Percentiles rank a stretch among this genome's conserved stretches.
Evolutionary conservation across 2,888 invertebrate species (phyloP).

Genomic region (Drosophila putrida): DNA sequence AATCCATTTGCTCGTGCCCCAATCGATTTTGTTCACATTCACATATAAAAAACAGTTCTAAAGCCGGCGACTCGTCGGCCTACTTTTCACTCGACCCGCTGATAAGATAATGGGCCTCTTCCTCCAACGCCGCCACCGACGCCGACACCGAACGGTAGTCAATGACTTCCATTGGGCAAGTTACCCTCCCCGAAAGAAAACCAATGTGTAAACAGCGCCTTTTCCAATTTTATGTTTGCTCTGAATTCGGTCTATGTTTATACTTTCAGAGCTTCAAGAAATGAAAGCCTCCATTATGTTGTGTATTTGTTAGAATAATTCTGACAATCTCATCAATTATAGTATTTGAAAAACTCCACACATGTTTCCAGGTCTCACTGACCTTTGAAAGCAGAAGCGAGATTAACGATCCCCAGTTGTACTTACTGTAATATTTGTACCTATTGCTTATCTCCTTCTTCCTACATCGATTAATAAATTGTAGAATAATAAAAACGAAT

Average conservation of each 20-base stretch:
- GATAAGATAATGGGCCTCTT: conserved; percentile 79
- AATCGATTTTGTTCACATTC: conserved; percentile 65
- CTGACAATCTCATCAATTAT: conserved; percentile 26
- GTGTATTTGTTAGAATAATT: conserved; percentile 1
- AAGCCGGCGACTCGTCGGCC: conserved; percentile 53
- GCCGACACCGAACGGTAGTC: conserved; percentile 38
- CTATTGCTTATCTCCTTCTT: conserved; percentile 28
- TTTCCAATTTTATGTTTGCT: conserved; percentile 16
- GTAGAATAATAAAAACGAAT: conserved; percentile 8
- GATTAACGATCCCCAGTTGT: conserved; percentile 3
- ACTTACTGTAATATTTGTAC: conserved; percentile 6
- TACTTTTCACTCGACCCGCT: conserved; percentile 66
- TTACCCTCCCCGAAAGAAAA: background rate
- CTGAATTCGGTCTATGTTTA: conserved; percentile 8
- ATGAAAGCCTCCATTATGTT: conserved; percentile 2
- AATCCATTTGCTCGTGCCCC: conserved; percentile 63
- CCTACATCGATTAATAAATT: background rate
- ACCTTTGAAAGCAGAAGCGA: conserved; percentile 8
- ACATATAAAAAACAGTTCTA: conserved; percentile 22
- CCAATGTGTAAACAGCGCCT: conserved; percentile 43
- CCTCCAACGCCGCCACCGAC: conserved; percentile 50
- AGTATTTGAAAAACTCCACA: background rate
- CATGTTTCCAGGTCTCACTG: conserved; percentile 7
- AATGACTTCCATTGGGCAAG: conserved; percentile 54
- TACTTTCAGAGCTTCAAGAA: conserved; percentile 42